Conservation (phyloP, 2,113 vertebrate species). For the Calonectris borealis region DNA sequence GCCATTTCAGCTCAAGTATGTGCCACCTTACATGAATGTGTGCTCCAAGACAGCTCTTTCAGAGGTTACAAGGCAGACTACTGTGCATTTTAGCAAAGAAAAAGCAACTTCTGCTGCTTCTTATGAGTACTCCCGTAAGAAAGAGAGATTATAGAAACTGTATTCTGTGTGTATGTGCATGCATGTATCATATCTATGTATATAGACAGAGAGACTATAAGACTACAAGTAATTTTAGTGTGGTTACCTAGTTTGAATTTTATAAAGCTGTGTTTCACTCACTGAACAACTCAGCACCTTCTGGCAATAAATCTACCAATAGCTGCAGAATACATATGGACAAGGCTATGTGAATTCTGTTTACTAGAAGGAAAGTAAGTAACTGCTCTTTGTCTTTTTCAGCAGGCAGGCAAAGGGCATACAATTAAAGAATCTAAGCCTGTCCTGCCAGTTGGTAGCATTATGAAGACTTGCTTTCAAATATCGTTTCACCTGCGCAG, state of each 20-base stretch:
- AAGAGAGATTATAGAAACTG: not conserved
- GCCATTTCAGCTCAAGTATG: not conserved
- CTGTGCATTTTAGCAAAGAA: not conserved
- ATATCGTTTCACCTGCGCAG: not conserved
- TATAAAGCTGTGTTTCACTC: not conserved
- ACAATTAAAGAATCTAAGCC: not conserved
- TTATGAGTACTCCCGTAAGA: not conserved
- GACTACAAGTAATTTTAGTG: not conserved
- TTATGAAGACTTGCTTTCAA: not conserved
- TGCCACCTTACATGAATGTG: not conserved
- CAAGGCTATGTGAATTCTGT: not conserved
- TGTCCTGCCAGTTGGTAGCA: not conserved
- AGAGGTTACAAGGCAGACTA: not conserved
- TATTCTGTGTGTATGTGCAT: not conserved
- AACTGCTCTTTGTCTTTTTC: not conserved
- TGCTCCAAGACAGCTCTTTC: not conserved
- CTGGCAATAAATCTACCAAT: not conserved
- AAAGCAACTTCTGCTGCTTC: not conserved
- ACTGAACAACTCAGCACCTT: not conserved
- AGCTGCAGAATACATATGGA: not conserved
- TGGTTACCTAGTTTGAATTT: not conserved
- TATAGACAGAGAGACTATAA: not conserved
- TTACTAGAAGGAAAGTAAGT: not conserved
- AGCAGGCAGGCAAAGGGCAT: not conserved
- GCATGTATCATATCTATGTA: not conserved